Base-by-base conservation (phyloP, 1,140 invertebrate genomes). In the Monomorium pharaonis region DNA sequence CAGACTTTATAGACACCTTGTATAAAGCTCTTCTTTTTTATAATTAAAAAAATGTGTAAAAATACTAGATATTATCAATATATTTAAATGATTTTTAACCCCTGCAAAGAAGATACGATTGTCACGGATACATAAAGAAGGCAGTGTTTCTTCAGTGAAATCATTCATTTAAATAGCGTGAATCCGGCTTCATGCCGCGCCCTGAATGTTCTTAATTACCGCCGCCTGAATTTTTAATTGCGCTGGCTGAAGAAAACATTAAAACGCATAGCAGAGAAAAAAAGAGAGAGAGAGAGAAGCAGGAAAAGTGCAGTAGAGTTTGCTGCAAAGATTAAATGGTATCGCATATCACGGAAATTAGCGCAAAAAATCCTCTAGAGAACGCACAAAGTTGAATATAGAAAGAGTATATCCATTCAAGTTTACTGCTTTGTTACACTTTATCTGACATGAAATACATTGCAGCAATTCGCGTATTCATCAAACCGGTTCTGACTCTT, bases 141-240 rank as follows among this genome's bases (percentile, higher is more conserved):
- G 62, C 10, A 62, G 37, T 37, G 56, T 24, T 74, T n/a, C 12
- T 74, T 74, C 47, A 44, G 7, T 27, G 16, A 30, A 10, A 62
- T 67, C 30, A 18, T 54, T 51, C 30, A 5, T 42, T 67, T 37
- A 10, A 16, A 42, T 27, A 54, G 21, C 21, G 37, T 44, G 27
- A 80, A 27, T 60, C 63, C 33, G 21, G 33, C 24, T 51, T 69
- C 30, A 54, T 24, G n/a, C 54, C 63, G 33, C 16, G 47, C 49
- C 30, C 62, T 51, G 65, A 1, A 44, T 81, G 67, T 86, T 74
- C 62, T 86, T 54, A 65, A 86, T 83, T 83, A 58, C n/a, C 33
- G 12, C 30, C 27, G 21, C 21, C 18, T 74, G 47, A 86, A 67
- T 56, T 83, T 74, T 44, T 42, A 14, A 80, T 54, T 44, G 6